phyloP scores from a whole-genome alignment of 2,888 invertebrate species.

The Gastrophysa polygoni region DNA sequence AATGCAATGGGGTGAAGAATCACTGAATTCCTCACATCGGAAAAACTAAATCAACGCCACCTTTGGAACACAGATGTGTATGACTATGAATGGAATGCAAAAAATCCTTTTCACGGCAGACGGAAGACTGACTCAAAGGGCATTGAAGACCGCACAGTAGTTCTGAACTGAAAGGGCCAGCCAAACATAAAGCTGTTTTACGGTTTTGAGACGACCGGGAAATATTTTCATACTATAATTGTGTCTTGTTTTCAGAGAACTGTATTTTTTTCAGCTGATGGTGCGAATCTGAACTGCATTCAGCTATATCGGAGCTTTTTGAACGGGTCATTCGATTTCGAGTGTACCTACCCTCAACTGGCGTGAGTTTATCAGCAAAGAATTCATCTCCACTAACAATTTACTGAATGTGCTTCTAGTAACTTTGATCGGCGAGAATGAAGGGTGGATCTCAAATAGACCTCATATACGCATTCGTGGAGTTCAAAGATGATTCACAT shows the following conservation, averaged over 20 bases:
- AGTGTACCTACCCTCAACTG: too few species aligned
- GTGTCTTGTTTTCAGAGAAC: neutral
- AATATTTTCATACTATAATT: constrained; percentile 6
- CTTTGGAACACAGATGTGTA: constrained; percentile 19
- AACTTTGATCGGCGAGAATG: too few species aligned
- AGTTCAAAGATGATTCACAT: too few species aligned
- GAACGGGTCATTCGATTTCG: too few species aligned
- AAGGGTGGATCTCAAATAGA: too few species aligned
- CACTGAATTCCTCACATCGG: constrained; percentile 4
- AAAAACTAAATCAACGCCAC: constrained; percentile 10
- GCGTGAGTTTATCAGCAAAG: too few species aligned
- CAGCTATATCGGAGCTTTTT: too few species aligned
- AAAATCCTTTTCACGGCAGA: constrained; percentile 20
- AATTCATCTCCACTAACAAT: too few species aligned
- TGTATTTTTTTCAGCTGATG: too few species aligned
- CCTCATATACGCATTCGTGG: too few species aligned
- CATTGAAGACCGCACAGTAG: constrained; percentile 23
- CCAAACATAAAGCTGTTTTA: constrained; percentile 5
- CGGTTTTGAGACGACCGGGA: constrained; percentile 2
- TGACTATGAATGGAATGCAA: constrained; percentile 22
- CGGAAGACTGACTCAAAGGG: constrained; percentile 17
- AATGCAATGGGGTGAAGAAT: neutral
- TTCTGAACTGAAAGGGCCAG: constrained; percentile 17
- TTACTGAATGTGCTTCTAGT: too few species aligned
- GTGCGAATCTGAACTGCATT: too few species aligned